Evolutionary conservation across 2,113 vertebrate species (phyloP).

Genomic region (Cardinalis cardinalis): DNA sequence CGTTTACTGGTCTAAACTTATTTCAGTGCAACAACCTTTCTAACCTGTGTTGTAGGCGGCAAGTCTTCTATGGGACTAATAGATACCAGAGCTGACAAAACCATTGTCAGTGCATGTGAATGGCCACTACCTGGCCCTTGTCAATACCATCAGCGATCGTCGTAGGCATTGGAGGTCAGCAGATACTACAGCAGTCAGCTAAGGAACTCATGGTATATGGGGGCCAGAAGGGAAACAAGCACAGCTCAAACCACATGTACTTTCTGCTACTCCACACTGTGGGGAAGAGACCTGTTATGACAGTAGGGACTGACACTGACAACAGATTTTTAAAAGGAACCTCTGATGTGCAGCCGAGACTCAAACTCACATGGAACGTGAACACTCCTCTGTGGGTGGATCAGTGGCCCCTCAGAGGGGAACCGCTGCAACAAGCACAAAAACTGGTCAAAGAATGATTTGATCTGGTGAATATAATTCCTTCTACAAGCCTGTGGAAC

Average conservation of each 20-base stretch:
- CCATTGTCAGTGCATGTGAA: background rate
- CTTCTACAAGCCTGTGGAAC: background rate
- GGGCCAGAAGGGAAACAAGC: background rate
- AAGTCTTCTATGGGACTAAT: background rate
- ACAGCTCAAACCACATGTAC: too few relatives aligned
- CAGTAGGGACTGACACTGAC: background rate
- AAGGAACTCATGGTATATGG: background rate
- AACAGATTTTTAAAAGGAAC: background rate
- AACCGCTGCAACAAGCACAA: background rate
- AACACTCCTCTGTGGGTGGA: background rate
- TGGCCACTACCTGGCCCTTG: background rate
- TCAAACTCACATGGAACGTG: background rate
- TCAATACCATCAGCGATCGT: rapidly evolving
- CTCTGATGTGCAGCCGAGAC: background rate
- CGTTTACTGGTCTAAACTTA: background rate
- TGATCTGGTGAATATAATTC: background rate
- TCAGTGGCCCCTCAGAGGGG: background rate
- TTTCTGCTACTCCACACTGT: too few relatives aligned
- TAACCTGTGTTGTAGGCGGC: background rate
- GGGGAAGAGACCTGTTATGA: background rate
- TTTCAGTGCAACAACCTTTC: background rate
- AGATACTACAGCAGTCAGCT: background rate
- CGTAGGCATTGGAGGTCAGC: background rate
- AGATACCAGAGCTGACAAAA: background rate
- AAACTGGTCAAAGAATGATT: background rate